A percentile compares a stretch with the other conserved stretches of the same genome.
Evolutionary conservation across 2,113 vertebrate species (phyloP).

Genomic region (Stercorarius parasiticus): DNA sequence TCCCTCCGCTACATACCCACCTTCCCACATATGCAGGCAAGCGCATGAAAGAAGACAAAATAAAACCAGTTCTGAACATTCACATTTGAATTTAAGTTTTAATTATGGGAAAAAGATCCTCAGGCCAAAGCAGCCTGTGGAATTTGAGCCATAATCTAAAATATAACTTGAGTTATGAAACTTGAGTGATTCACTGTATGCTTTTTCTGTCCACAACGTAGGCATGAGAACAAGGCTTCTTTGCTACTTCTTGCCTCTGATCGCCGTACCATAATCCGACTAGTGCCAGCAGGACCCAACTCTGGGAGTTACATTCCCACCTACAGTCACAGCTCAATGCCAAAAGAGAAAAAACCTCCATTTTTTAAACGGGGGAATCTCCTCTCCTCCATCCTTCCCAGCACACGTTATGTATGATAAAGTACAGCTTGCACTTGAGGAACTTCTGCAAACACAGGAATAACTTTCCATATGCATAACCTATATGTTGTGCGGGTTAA

Average conservation of each 20-base stretch:
- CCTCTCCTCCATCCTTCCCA: background rate
- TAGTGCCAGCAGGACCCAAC: background rate
- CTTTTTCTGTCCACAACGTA: background rate
- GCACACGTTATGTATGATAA: background rate
- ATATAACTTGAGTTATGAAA: background rate
- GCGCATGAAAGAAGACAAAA: background rate
- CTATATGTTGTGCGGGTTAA: background rate
- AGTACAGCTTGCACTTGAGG: background rate
- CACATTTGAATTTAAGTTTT: background rate
- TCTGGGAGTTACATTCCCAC: background rate
- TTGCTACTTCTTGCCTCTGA: background rate
- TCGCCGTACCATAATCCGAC: background rate
- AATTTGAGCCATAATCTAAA: background rate
- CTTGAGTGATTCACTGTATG: background rate
- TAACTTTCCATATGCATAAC: background rate
- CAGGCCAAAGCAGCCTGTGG: background rate
- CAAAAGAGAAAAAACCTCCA: background rate
- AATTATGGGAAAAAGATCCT: background rate
- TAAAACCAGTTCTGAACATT: background rate
- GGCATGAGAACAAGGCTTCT: background rate
- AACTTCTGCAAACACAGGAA: background rate
- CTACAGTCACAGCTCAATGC: background rate
- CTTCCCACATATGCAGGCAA: accelerated
- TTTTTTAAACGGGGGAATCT: background rate
- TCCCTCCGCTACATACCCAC: no score